phyloP scores from a whole-genome alignment of 2,113 vertebrate species.

The Geococcyx californianus region DNA sequence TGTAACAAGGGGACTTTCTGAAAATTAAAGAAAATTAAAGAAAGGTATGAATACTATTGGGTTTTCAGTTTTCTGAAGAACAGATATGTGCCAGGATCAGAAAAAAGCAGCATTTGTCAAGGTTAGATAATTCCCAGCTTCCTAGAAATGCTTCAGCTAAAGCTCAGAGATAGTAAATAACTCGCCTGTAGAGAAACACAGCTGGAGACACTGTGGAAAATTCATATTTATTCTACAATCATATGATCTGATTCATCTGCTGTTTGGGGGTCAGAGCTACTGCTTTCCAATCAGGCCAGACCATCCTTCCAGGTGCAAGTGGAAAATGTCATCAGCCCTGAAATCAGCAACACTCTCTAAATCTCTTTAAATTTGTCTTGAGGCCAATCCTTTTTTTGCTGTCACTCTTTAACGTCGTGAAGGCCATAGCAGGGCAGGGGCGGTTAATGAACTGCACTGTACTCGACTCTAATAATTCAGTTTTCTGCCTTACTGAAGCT shows the following conservation, averaged over 20 bases:
- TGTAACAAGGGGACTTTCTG: not conserved
- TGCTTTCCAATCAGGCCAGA: not conserved
- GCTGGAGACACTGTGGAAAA: not conserved
- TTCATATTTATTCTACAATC: not conserved
- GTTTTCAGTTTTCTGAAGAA: not conserved
- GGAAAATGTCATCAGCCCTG: conserved; percentile 11
- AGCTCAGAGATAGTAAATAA: not conserved
- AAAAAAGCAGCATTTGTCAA: not conserved
- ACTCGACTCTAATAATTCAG: not conserved
- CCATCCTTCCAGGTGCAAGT: not conserved
- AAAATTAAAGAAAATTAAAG: not conserved
- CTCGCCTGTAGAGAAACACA: not conserved
- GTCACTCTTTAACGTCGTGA: not conserved
- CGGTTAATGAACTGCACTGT: not conserved
- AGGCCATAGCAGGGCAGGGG: not conserved
- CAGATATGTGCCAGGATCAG: not conserved
- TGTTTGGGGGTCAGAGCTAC: not conserved
- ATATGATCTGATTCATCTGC: not conserved
- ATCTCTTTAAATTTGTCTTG: rapidly evolving
- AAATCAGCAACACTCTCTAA: not conserved
- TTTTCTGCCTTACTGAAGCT: conserved; percentile 2
- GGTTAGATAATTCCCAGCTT: not conserved
- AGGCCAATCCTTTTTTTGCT: not conserved
- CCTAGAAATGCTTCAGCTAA: not conserved
- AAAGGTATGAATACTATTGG: not conserved